Percentiles rank a stretch among this genome's conserved stretches.
phyloP scores from a whole-genome alignment of 1,140 invertebrate species.

The Theocolax elegans region DNA sequence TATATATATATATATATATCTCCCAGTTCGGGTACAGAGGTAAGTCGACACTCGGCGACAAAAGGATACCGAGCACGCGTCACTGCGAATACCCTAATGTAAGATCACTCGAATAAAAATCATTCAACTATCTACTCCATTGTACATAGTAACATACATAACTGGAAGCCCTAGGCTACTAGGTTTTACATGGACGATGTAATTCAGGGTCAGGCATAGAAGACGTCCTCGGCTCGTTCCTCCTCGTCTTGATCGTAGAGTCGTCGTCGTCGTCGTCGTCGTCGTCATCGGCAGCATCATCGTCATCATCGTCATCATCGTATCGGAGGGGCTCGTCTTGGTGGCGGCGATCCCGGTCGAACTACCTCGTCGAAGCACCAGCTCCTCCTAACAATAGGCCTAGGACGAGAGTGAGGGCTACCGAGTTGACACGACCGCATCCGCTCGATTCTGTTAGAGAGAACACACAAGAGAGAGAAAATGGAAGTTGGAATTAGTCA shows the following conservation, averaged over 20 bases:
- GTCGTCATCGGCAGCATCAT: neutral
- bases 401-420: neutral
- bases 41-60: no score
- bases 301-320: no score
- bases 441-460: constrained; percentile 45
- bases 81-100: no score
- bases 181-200: constrained; percentile 67
- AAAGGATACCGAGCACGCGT: no score
- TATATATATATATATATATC: no score
- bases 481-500: neutral
- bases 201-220: constrained; percentile 55
- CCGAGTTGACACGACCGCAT: constrained; percentile 22
- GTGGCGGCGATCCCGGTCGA: neutral
- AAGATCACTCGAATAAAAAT: constrained; percentile 60
- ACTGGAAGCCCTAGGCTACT: constrained; percentile 69
- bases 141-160: constrained; percentile 67
- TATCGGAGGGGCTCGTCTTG: neutral
- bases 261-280: neutral
- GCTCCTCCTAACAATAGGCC: neutral
- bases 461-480: neutral
- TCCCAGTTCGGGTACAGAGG: no score
- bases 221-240: constrained; percentile 38
- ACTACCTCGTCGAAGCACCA: neutral
- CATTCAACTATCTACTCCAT: constrained; percentile 64
- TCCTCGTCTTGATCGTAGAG: neutral